A percentile compares a stretch with the other conserved stretches of the same genome.
phyloP scores from a whole-genome alignment of 1,140 invertebrate species.

The Pseudomyrmex cubaensis region DNA sequence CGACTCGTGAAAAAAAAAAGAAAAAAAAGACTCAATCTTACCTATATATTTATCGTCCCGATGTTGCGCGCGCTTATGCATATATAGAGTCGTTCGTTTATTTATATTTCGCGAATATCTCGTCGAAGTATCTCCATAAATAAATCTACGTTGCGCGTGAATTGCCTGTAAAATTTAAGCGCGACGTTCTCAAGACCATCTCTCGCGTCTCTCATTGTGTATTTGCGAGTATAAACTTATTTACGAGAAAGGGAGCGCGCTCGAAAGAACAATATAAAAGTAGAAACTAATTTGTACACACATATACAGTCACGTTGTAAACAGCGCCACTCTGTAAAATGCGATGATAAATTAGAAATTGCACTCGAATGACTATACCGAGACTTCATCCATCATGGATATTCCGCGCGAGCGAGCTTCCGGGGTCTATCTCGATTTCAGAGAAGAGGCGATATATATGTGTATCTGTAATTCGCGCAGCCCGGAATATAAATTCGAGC shows the following conservation, averaged over 20 bases:
- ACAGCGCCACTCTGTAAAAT: too few relatives aligned
- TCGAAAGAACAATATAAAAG: background rate
- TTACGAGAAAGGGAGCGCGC: background rate
- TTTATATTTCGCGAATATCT: slow-evolving; percentile 60
- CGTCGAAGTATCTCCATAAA: slow-evolving; percentile 33
- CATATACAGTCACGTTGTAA: too few relatives aligned
- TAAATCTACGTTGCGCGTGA: background rate
- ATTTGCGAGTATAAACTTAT: background rate
- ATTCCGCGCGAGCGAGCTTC: background rate
- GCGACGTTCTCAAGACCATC: too few relatives aligned
- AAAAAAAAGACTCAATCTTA: slow-evolving; percentile 14
- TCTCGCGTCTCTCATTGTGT: background rate
- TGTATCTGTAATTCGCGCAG: slow-evolving; percentile 40
- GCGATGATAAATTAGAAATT: slow-evolving; percentile 4
- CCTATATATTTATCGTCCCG: slow-evolving; percentile 64
- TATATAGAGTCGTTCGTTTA: slow-evolving; percentile 55
- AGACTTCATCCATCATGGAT: background rate
- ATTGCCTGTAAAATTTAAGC: background rate
- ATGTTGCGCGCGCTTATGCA: slow-evolving; percentile 45
- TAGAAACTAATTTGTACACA: slow-evolving; percentile 21
- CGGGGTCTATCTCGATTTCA: slow-evolving; percentile 1
- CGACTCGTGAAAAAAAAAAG: slow-evolving; percentile 35
- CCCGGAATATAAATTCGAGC: slow-evolving; percentile 39
- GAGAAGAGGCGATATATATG: background rate
- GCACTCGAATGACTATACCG: background rate